phyloP scores from a whole-genome alignment of 2,113 vertebrate species.

The Corythaeola cristata region DNA sequence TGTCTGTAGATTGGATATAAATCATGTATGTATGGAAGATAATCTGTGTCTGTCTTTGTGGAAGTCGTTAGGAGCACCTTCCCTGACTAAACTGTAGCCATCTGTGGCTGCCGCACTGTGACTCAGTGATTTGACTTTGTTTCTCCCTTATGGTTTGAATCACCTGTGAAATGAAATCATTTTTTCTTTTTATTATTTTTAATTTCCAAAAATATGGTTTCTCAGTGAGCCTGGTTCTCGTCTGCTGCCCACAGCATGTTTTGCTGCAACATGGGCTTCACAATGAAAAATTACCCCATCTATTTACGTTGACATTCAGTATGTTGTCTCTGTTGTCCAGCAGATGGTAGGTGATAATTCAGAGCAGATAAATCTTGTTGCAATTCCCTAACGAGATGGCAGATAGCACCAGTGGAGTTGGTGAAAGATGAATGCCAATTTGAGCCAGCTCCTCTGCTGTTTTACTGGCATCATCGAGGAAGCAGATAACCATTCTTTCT shows the following conservation, averaged over 20 bases:
- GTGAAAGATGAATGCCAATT: not conserved
- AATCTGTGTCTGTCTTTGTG: not conserved
- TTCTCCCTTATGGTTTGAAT: not conserved
- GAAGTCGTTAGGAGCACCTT: not conserved
- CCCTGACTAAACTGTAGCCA: not conserved
- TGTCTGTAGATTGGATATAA: not conserved
- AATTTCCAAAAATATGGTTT: not conserved
- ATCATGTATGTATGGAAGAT: not conserved
- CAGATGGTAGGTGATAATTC: not conserved
- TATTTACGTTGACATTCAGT: not conserved
- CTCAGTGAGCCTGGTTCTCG: not conserved
- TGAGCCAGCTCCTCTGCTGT: not conserved
- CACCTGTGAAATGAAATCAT: not conserved
- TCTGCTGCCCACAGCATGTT: not conserved
- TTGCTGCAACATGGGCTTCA: not conserved
- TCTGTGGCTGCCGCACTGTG: not conserved
- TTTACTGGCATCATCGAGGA: not conserved
- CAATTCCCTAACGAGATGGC: constrained; percentile 24
- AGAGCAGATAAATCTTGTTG: not conserved
- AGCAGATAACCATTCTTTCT: not conserved
- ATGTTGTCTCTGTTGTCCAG: not conserved
- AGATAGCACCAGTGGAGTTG: constrained; percentile 40
- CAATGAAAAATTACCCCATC: not conserved
- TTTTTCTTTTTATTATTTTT: not conserved
- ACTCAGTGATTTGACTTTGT: not conserved